Conservation (phyloP, 2,113 vertebrate species). For the Sapayoa aenigma region DNA sequence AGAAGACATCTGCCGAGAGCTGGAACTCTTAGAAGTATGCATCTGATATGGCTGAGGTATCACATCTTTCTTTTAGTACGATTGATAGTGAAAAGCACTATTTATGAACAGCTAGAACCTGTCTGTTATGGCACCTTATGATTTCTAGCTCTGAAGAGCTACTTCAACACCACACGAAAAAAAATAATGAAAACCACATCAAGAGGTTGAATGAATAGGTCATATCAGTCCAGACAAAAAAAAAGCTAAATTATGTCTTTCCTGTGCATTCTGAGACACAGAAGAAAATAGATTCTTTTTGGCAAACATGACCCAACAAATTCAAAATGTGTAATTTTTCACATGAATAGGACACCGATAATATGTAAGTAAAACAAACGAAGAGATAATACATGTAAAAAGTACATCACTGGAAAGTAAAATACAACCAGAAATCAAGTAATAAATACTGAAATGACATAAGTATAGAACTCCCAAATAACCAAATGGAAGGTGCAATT, state of each 20-base stretch:
- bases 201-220: not conserved
- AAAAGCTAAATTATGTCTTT: not conserved
- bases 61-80: not conserved
- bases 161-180: not conserved
- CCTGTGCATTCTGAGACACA: not conserved
- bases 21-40: not conserved
- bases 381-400: not conserved
- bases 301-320: not conserved
- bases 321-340: not conserved
- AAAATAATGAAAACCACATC: not conserved
- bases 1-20: not conserved
- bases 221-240: not conserved
- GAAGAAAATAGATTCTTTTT: not conserved
- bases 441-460: slow-evolving; percentile 42
- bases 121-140: not conserved
- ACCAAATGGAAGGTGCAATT: slow-evolving; percentile 49
- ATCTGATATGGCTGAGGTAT: not conserved
- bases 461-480: slow-evolving; percentile 50
- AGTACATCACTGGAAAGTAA: not conserved
- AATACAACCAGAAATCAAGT: slow-evolving; percentile 13
- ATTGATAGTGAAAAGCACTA: not conserved
- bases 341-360: not conserved
- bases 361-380: not conserved
- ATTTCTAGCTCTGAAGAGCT: not conserved
- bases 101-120: not conserved